Percentiles rank a stretch among this genome's conserved stretches.
These are phyloP conservation scores for Macaca nemestrina DNA, from an alignment of 2,113 vertebrate species.

Conservation along the genomic window DNA sequence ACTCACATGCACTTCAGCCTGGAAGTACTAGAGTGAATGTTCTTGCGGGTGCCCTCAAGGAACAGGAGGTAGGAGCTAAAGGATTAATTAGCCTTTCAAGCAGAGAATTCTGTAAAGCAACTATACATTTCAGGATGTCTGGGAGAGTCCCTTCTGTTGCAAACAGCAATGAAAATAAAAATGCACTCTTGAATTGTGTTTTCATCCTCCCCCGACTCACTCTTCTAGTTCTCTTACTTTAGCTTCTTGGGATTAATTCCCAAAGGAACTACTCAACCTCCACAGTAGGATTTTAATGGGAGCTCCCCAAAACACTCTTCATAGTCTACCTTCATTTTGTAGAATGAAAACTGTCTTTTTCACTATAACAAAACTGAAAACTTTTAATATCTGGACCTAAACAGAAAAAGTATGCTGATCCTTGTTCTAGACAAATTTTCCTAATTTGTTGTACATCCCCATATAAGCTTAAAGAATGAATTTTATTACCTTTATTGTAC, in stretches of 20 bases:
- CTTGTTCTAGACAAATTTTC: background rate
- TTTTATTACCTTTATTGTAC: background rate
- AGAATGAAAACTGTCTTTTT: background rate
- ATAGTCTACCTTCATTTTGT: background rate
- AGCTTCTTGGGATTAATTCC: background rate
- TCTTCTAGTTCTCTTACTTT: background rate
- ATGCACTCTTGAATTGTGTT: background rate
- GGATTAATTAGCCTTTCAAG: background rate
- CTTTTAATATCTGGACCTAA: background rate
- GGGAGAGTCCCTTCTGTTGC: background rate
- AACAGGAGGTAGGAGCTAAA: background rate
- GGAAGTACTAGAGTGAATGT: background rate
- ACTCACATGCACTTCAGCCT: background rate
- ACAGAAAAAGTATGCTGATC: background rate
- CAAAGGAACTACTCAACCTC: background rate
- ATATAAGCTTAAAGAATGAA: background rate
- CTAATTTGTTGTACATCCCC: background rate
- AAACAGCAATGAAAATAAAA: background rate
- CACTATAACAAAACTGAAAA: background rate
- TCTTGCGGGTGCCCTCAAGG: background rate
- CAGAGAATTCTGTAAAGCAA: background rate
- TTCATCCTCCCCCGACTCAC: background rate
- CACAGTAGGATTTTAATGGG: background rate
- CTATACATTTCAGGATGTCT: background rate
- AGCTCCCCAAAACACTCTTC: background rate